These are phyloP conservation scores for Plusia festucae DNA, from an alignment of 2,888 invertebrate genomes.

Conservation along the genomic window DNA sequence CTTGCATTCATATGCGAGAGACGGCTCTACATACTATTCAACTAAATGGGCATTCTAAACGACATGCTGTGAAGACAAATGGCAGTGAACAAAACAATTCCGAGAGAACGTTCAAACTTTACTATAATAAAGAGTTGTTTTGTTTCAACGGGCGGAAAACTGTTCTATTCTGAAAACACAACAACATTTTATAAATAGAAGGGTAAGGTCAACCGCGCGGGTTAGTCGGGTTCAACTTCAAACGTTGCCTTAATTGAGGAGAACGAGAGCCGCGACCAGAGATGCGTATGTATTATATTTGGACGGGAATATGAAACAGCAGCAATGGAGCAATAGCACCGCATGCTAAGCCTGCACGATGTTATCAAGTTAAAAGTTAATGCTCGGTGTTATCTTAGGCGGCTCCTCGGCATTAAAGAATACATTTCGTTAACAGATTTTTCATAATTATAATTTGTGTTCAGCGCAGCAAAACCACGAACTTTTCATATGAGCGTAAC, in stretches of 20 bases:
- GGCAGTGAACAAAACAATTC: constrained; percentile 30
- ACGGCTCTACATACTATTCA: constrained; percentile 13
- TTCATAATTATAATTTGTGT: neutral
- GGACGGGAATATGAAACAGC: constrained; percentile 17
- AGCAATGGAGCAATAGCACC: neutral
- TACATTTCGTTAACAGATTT: neutral
- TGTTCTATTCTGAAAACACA: constrained; percentile 34
- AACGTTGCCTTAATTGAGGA: constrained; percentile 9
- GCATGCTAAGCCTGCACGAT: neutral
- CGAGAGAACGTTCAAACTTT: constrained; percentile 26
- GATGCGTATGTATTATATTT: constrained; percentile 2
- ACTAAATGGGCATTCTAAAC: constrained; percentile 25
- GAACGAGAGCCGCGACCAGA: constrained; percentile 6
- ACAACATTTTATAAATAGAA: constrained; percentile 44
- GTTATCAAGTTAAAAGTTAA: too few species aligned
- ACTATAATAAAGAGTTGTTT: constrained; percentile 41
- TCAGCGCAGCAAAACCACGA: neutral
- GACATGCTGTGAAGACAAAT: constrained; percentile 35
- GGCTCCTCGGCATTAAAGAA: neutral
- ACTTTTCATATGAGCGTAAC: neutral
- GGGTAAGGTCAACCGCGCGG: constrained; percentile 27
- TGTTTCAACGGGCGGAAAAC: constrained; percentile 35
- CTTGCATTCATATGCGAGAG: constrained; percentile 17
- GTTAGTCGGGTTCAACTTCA: constrained; percentile 31
- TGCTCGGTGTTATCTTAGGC: neutral